A percentile compares a stretch with the other conserved stretches of the same genome.
Evolutionary conservation across 2,797 vertebrate genomes (phyloP).

Genomic region (Odontamblyopus lacepedii): DNA sequence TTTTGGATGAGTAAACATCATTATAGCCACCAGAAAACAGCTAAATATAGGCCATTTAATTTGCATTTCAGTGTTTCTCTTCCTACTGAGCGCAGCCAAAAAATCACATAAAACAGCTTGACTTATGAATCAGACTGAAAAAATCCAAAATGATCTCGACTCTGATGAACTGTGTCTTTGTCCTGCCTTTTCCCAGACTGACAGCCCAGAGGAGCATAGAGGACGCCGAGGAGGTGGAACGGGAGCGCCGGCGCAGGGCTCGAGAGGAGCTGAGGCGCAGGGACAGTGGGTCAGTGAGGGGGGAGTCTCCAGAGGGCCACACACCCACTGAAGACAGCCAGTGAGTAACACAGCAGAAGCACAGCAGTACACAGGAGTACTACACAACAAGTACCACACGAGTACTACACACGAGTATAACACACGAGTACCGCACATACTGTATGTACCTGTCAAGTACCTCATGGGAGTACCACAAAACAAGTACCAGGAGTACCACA

Average conservation of each 20-base stretch:
- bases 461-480: too few relatives aligned
- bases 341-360: constrained; percentile 70
- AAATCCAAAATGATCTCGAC: neutral
- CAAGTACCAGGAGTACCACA: too few relatives aligned
- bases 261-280: constrained; percentile 66
- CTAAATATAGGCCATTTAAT: too few relatives aligned
- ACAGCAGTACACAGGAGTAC: neutral
- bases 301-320: constrained; percentile 50
- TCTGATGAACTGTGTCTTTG: neutral
- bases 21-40: too few relatives aligned
- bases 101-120: too few relatives aligned
- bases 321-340: constrained; percentile 64
- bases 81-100: too few relatives aligned
- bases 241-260: constrained; percentile 79
- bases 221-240: constrained; percentile 86
- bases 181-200: constrained; percentile 55
- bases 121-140: neutral
- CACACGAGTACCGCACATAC: too few relatives aligned
- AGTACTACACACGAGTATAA: neutral
- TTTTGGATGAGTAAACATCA: neutral
- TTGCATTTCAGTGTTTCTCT: neutral
- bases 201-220: constrained; percentile 89
- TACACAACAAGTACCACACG: neutral
- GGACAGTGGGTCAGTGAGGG: constrained; percentile 33
- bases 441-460: too few relatives aligned